Base-by-base conservation (phyloP, 1,140 invertebrate genomes). In the Apis mellifera region DNA sequence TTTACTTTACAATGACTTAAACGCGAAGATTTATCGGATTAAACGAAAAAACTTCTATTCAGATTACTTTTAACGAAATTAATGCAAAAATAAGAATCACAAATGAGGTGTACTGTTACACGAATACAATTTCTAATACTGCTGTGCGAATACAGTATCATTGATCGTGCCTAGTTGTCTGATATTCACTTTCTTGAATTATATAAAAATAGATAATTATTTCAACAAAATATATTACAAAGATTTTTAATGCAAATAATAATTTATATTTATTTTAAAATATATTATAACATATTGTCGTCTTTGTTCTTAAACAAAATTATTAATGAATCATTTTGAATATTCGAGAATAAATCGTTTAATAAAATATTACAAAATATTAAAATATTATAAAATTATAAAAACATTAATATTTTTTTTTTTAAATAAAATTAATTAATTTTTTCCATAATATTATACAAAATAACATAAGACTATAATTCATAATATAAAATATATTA, bases 91-190 rank as follows among this genome's bases (percentile, higher is more conserved):
- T 23, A 42, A 48, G 26, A n/a, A 17, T 60, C 19, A 12, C n/a
- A 3, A 64, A 23, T 9, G 13, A 68, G 19, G 23, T 32, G 21
- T 19, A 60, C 11, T 23, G 21, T 23, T 64, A 21, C 21, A 26
- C 21, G 21, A 68, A 54, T 64, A 62, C 42, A 59, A 62, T 48
- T 23, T n/a, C 32, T 42, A 48, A 62, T 23, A 68, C 13, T 9
- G 19, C 26, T 77, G 15, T 55, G 75, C 52, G 48, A 57, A 48
- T 32, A 64, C 23, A 26, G 17, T 65, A 65, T 68, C 64, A 78
- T 78, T 78, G 75, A 78, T 78, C 75, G 64, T 17, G 23, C 32
- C 32, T 57, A n/a, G 23, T 21, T 9, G 21, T 9, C 11, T 23
- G 19, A 52, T 32, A n/a, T 17, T 42, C 32, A 52, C 19, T 57